These are phyloP conservation scores for Cetonia aurata DNA, from an alignment of 2,888 invertebrate genomes.

Conservation along the genomic window DNA sequence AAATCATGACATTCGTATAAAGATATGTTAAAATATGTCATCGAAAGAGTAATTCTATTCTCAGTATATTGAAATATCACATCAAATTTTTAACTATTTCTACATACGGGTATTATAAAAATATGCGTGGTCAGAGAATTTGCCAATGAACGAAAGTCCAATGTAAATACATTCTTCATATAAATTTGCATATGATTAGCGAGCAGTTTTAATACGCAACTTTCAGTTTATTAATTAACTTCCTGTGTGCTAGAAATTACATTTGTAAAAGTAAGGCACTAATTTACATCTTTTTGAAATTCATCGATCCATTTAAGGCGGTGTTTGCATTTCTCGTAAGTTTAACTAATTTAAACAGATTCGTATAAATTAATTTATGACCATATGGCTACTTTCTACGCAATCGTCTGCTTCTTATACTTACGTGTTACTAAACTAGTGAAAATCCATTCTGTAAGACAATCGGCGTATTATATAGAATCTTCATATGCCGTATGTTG, in stretches of 20 bases:
- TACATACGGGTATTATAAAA: no score
- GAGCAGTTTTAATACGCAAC: neutral
- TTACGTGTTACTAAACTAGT: neutral
- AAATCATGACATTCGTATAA: no score
- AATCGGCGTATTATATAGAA: slow-evolving; percentile 15
- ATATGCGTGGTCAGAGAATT: no score
- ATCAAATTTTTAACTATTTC: no score
- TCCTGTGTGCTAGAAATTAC: slow-evolving; percentile 15
- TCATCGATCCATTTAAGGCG: no score
- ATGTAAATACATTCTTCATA: slow-evolving; percentile 8
- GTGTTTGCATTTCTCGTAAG: no score
- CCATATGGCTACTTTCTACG: slow-evolving; percentile 12
- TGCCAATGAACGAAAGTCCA: no score
- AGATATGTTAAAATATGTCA: no score
- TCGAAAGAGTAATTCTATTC: no score
- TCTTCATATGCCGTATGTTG: slow-evolving; percentile 37
- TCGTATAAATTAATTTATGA: neutral
- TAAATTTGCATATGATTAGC: slow-evolving; percentile 10
- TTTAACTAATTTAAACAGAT: neutral
- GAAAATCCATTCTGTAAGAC: slow-evolving; percentile 25
- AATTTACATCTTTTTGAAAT: slow-evolving; percentile 14
- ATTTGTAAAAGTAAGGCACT: slow-evolving; percentile 1
- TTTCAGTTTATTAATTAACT: slow-evolving; percentile 9
- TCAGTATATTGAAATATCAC: no score
- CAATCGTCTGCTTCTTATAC: neutral